Conservation (phyloP, 1,140 invertebrate species). For the Diploscapter pachys region DNA sequence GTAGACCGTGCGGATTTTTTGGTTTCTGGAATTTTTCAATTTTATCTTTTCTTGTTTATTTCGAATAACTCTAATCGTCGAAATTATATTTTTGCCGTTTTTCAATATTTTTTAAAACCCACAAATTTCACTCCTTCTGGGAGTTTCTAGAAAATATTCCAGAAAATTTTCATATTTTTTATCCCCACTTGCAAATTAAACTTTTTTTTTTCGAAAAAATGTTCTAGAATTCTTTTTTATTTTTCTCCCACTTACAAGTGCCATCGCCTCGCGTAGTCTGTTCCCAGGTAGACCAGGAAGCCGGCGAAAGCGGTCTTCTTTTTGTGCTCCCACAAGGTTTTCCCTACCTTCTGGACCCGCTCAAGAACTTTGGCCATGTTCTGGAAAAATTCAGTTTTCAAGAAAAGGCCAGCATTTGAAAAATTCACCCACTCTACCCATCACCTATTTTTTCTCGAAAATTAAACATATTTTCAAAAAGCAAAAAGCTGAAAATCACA, state of each 20-base stretch:
- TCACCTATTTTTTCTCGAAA: no score
- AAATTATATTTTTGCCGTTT: no score
- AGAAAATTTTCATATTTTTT: no score
- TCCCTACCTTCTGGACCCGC: slow-evolving; percentile 20
- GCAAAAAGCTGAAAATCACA: neutral
- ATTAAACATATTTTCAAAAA: neutral
- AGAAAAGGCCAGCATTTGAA: neutral
- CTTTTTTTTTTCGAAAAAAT: no score
- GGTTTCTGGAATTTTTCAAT: neutral
- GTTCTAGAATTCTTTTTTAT: neutral
- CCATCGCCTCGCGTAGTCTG: slow-evolving; percentile 9
- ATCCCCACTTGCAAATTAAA: no score
- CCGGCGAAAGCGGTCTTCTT: slow-evolving; percentile 36
- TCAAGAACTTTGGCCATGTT: slow-evolving; percentile 12
- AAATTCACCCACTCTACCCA: neutral
- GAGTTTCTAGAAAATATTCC: no score
- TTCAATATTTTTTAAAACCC: no score
- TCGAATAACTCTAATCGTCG: no score
- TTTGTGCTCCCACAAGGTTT: slow-evolving; percentile 37
- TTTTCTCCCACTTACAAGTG: slow-evolving; percentile 14
- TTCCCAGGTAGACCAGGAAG: slow-evolving; percentile 28
- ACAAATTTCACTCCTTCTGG: neutral
- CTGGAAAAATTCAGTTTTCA: slow-evolving; percentile 6
- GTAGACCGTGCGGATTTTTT: slow-evolving; percentile 17
- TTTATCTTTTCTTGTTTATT: neutral